phyloP scores from a whole-genome alignment of 2,113 vertebrate genomes.

The Columba livia region DNA sequence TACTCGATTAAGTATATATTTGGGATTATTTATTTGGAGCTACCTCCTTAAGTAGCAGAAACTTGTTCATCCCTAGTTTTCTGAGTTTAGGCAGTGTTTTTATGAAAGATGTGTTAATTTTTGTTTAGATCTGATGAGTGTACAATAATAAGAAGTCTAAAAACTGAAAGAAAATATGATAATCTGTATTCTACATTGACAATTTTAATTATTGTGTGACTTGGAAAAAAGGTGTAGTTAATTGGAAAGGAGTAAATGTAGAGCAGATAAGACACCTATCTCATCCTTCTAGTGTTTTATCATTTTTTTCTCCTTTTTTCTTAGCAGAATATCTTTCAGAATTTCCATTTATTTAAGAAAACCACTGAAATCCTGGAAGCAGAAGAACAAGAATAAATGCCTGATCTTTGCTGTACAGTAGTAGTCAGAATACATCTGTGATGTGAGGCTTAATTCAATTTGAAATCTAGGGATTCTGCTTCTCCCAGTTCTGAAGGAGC shows the following conservation, averaged over 20 bases:
- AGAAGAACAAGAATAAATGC: neutral
- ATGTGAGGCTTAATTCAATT: neutral
- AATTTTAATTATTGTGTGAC: neutral
- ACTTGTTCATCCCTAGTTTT: neutral
- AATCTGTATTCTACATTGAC: neutral
- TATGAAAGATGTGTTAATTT: neutral
- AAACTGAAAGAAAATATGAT: neutral
- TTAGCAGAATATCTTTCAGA: neutral
- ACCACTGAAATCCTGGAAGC: neutral
- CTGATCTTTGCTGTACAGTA: neutral
- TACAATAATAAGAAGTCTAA: neutral
- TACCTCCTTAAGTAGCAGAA: neutral
- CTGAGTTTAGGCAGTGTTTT: neutral
- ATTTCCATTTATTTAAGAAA: rapidly evolving
- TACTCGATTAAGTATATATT: neutral
- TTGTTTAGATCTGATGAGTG: neutral
- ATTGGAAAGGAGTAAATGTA: neutral
- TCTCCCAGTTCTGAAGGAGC: neutral
- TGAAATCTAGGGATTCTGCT: neutral
- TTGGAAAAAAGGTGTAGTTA: neutral
- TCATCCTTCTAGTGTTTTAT: neutral
- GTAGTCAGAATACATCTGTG: neutral
- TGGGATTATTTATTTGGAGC: neutral
- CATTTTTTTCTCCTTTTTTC: neutral
- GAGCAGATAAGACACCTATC: neutral